Conservation (phyloP, 2,797 vertebrate species). For the Rhinogobio ventralis region DNA sequence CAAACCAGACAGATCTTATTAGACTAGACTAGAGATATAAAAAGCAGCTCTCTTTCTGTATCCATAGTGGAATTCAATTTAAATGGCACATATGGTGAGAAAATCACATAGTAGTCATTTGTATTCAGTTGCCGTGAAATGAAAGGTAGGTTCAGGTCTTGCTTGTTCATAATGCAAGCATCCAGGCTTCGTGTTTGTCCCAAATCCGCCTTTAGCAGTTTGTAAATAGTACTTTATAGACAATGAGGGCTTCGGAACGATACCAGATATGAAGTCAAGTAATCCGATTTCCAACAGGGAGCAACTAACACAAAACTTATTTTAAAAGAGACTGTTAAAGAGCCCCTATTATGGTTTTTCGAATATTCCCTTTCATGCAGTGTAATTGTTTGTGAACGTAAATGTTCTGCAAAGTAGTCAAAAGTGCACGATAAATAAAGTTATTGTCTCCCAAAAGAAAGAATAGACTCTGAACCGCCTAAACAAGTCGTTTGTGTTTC, state of each 20-base stretch:
- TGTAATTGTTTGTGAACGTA: too few relatives aligned
- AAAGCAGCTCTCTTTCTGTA: neutral
- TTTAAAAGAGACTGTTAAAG: neutral
- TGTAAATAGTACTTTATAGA: slow-evolving; percentile 63
- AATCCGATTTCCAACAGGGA: slow-evolving; percentile 25
- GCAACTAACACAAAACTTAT: neutral
- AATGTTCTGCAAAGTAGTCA: too few relatives aligned
- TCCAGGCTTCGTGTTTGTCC: slow-evolving; percentile 59
- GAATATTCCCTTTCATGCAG: too few relatives aligned
- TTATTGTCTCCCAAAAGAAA: too few relatives aligned
- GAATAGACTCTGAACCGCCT: too few relatives aligned
- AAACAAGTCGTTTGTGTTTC: too few relatives aligned
- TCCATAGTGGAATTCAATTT: slow-evolving; percentile 50
- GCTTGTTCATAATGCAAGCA: slow-evolving; percentile 65
- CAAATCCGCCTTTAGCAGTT: slow-evolving; percentile 49
- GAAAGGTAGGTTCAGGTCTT: slow-evolving; percentile 54
- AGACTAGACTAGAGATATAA: neutral
- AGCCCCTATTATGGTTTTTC: too few relatives aligned
- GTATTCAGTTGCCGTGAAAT: slow-evolving; percentile 55
- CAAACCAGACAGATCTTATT: neutral
- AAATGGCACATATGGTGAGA: slow-evolving; percentile 50
- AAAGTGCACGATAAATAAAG: too few relatives aligned
- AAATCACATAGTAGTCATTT: slow-evolving; percentile 61
- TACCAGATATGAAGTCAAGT: neutral
- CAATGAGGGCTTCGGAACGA: neutral